Conservation (phyloP, 2,113 vertebrate species). For the Paracanthobrama guichenoti region DNA sequence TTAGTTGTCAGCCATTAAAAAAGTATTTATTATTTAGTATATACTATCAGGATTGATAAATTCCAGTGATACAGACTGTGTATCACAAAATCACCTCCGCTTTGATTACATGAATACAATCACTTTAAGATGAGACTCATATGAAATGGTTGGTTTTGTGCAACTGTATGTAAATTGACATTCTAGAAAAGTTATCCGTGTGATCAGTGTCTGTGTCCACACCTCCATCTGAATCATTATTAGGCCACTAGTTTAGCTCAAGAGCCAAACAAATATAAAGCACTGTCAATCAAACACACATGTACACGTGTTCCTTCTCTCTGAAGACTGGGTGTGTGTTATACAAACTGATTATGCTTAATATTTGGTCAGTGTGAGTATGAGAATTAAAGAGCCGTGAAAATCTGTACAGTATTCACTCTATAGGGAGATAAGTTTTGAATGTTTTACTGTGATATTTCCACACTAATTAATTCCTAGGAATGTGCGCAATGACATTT, state of each 20-base stretch:
- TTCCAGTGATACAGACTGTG: neutral
- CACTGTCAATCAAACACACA: neutral
- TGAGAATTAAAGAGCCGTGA: neutral
- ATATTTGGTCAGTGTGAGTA: neutral
- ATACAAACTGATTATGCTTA: neutral
- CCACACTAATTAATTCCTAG: neutral
- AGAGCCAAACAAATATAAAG: neutral
- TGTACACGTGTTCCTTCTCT: neutral
- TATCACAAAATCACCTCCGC: neutral
- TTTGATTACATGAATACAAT: neutral
- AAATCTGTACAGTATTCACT: neutral
- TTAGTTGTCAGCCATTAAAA: neutral
- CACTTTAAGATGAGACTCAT: neutral
- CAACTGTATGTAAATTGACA: neutral
- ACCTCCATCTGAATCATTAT: slow-evolving; percentile 2
- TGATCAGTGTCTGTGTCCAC: slow-evolving; percentile 22
- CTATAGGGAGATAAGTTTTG: neutral
- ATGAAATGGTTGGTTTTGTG: neutral
- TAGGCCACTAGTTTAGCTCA: neutral
- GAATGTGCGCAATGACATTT: no score
- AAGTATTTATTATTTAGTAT: neutral
- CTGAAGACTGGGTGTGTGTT: slow-evolving; percentile 12
- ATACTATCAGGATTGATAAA: neutral
- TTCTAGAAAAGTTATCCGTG: neutral
- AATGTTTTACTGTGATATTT: neutral